Base-by-base conservation (phyloP, 2,113 vertebrate genomes). In the Pomatorhinus ruficollis region DNA sequence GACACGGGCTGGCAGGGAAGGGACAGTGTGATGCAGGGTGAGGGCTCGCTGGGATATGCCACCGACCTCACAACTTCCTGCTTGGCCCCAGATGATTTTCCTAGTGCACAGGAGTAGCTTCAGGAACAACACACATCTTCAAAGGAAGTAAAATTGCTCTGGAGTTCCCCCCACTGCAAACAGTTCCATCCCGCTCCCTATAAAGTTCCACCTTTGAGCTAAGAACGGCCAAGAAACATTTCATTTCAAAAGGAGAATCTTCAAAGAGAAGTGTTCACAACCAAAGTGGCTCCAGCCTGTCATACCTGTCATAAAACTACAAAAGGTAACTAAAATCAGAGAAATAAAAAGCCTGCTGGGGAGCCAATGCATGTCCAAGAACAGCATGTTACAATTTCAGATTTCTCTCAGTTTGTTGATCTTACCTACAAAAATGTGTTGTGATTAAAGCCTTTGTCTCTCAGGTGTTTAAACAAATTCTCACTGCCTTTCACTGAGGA, bases 251-350 rank as follows among this genome's bases (percentile, higher is more conserved):
- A 94, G 61, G 42, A 95, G 30, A 28, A 63, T 18, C 94, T 97
- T 95, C 93, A 90, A 97, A 97, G 95, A 90, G 85, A 96, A 96
- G 90, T 5, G 24, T 44, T 90, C 63, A 28, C 42, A 61, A 69
- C 39, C 77, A 47, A 45, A 88, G 90, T 10, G 54, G 92, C 94
- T 97, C 94, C 94, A 96, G 94, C 92, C 76, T 93, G 95, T 92
- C 47, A 0, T 75, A 90, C 79, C 75, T 85, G 76, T 88, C 81
- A 15, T 68, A 75, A 77, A 71, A 89, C 88, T 90, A 88, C 86
- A 92, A 81, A 93, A 83, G 79, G 56, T 27, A 39, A 31, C 68
- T 69, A 50, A 80, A 95, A 77, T 1, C 37, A 64, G 66, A 54
- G 60, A 76, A 92, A 88, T 60, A 24, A 63, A 65, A 12, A 4